Base-by-base conservation (phyloP, 2,888 invertebrate genomes). In the Clistopyga incitator region DNA sequence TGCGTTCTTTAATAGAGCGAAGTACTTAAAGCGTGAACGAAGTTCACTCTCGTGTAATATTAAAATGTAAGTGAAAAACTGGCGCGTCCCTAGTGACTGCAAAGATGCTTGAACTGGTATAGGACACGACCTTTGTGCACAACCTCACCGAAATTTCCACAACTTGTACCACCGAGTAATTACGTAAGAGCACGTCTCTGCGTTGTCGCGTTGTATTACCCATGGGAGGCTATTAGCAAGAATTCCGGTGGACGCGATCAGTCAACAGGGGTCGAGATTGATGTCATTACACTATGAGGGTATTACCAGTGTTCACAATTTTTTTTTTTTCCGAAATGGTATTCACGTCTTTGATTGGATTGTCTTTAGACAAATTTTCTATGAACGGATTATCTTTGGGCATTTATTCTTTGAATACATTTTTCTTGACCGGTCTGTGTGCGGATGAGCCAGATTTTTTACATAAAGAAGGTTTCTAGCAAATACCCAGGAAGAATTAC, bases 51-150 rank as follows among this genome's bases (percentile, higher is more conserved):
- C 11, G 50, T 67, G 38, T 74, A 25, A 64, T 61, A 84, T 74
- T 42, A 56, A 29, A 29, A 74, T 74, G 61, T 77, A 59, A 71
- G 74, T 78, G 64, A 77, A 77, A 77, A 77, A 77, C 68, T 68
- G 72, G 54, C 50, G 54, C 18, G 18, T 68, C 68, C 59, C 79
- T 25, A 50, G 42, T 42, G 65, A 18, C 50, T 59, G 59, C 20
- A 25, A 29, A 25, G 56, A 42, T 45, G 8, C 13, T n/a, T 15
- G 15, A 59, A 34, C 34, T 13, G 6, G 74, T 59, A 6, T 18
- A 61, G 15, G 61, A 70, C 52, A 61, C 38, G 61, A 42, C 1
- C 13, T 11, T 15, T 59, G 25, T 38, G 61, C 50, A 42, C 23
- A 52, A 23, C 23, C 61, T 42, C 13, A n/a, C 15, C 34, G 6